A percentile compares a stretch with the other conserved stretches of the same genome.
These are phyloP conservation scores for Pyrrhosoma nymphula DNA, from an alignment of 2,888 invertebrate genomes.

Conservation along the genomic window DNA sequence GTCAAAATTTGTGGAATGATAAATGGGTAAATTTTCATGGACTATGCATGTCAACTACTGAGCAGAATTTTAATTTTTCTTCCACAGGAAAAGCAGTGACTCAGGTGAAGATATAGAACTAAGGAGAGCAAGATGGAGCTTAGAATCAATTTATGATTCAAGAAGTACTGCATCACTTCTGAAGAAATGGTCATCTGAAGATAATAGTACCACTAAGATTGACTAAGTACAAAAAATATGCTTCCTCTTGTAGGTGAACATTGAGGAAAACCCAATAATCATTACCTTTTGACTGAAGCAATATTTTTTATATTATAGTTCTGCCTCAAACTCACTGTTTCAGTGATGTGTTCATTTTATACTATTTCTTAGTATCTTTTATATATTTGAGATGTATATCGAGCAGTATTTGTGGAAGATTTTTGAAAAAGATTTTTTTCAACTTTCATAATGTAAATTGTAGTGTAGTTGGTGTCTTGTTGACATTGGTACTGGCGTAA, in stretches of 20 bases:
- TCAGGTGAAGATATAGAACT: conserved; percentile 69
- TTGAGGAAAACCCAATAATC: not conserved
- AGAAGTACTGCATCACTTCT: conserved; percentile 56
- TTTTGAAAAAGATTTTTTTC: not conserved
- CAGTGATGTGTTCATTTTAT: not conserved
- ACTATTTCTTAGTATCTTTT: not conserved
- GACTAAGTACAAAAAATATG: not conserved
- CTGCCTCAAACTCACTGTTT: not conserved
- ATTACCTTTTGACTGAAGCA: not conserved
- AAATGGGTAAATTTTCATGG: no score
- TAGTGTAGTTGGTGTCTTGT: not conserved
- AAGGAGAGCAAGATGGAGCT: conserved; percentile 70
- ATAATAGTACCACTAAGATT: not conserved
- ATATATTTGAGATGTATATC: not conserved
- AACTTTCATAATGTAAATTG: not conserved
- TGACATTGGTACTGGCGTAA: not conserved
- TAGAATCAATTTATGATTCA: conserved; percentile 71
- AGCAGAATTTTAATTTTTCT: not conserved
- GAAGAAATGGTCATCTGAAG: not conserved
- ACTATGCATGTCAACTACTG: not conserved
- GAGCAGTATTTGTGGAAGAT: not conserved
- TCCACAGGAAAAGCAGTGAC: conserved; percentile 67
- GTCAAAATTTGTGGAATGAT: no score
- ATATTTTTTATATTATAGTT: conserved; percentile 2
- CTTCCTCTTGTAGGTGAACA: not conserved